Evolutionary conservation across 1,140 invertebrate genomes (phyloP).

Genomic region (Cardiocondyla obscurior): DNA sequence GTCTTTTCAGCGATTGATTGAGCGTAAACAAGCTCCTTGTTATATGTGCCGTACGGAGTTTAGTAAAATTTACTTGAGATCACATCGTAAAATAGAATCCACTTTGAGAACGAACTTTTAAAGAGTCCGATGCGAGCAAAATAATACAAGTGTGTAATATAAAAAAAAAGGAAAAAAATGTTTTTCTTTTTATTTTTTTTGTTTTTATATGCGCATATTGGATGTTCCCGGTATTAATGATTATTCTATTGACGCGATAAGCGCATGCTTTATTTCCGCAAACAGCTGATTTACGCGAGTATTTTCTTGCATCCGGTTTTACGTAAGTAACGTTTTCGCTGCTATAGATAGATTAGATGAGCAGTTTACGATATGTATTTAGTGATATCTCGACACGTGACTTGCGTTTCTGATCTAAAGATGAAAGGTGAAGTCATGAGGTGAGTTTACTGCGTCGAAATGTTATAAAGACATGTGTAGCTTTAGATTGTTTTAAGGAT

Average conservation of each 20-base stretch:
- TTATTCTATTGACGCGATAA: background rate
- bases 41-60: background rate
- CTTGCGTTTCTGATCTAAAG: background rate
- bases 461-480: background rate
- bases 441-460: background rate
- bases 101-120: background rate
- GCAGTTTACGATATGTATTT: conserved; percentile 16
- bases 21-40: conserved; percentile 9
- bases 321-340: conserved; percentile 14
- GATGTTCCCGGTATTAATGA: background rate
- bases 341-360: conserved; percentile 22
- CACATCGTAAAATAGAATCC: background rate
- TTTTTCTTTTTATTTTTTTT: too few relatives aligned
- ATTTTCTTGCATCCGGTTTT: conserved; percentile 11
- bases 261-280: background rate
- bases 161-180: too few relatives aligned
- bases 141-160: background rate
- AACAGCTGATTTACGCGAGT: conserved; percentile 1
- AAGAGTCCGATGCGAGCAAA: background rate
- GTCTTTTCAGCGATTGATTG: background rate
- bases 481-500: background rate
- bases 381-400: conserved; percentile 35
- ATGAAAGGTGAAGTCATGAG: background rate
- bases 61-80: background rate
- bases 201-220: background rate